Evolutionary conservation across 1,140 invertebrate species (phyloP).

Genomic region (Eufriesea mexicana): DNA sequence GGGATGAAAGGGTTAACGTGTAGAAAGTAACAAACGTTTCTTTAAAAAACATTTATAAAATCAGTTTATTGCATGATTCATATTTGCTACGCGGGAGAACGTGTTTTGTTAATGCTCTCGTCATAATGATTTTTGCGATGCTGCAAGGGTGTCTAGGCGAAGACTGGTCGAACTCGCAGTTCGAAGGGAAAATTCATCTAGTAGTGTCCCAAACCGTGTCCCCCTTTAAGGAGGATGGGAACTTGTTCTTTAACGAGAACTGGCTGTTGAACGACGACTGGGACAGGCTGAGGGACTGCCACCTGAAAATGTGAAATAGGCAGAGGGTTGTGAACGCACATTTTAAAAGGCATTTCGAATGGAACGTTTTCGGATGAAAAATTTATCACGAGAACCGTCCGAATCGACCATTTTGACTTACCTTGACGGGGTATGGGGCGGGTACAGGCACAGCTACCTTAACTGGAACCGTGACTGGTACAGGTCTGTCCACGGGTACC

Average conservation of each 20-base stretch:
- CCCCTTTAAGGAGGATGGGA: slow-evolving; percentile 68
- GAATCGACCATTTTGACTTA: slow-evolving; percentile 46
- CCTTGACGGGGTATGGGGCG: slow-evolving; percentile 79
- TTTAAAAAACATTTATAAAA: slow-evolving; percentile 78
- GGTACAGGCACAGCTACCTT: slow-evolving; percentile 76
- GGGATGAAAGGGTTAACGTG: neutral
- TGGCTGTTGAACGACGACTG: slow-evolving; percentile 74
- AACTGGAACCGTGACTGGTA: slow-evolving; percentile 76
- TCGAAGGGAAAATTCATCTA: slow-evolving; percentile 60
- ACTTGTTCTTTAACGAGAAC: slow-evolving; percentile 73
- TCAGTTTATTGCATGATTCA: slow-evolving; percentile 76
- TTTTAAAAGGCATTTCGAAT: no score
- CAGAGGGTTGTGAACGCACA: no score
- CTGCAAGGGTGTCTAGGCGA: slow-evolving; percentile 10
- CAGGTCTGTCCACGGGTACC: slow-evolving; percentile 78
- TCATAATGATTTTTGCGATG: slow-evolving; percentile 65
- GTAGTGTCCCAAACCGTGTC: slow-evolving; percentile 59
- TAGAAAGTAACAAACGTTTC: slow-evolving; percentile 35
- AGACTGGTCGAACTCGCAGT: slow-evolving; percentile 2
- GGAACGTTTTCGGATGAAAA: neutral
- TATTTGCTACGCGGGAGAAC: slow-evolving; percentile 66
- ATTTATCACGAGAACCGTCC: no score
- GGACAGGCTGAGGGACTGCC: slow-evolving; percentile 69
- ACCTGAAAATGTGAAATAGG: slow-evolving; percentile 63
- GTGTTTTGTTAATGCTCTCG: slow-evolving; percentile 70